Conservation (phyloP, 2,113 vertebrate genomes). For the Brachirus orientalis region DNA sequence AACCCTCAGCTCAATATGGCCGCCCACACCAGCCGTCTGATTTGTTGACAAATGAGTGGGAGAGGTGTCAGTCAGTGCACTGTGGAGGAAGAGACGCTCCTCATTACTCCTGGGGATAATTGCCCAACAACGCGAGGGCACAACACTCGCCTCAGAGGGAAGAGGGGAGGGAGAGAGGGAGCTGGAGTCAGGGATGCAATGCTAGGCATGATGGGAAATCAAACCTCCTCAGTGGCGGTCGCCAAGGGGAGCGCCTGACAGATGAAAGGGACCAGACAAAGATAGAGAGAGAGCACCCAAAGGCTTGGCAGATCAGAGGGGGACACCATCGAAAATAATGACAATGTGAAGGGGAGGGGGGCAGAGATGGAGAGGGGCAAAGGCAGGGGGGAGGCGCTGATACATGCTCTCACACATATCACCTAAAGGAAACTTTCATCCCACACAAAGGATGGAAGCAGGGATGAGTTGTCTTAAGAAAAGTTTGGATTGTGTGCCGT, state of each 20-base stretch:
- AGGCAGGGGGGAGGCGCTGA: slow-evolving; percentile 39
- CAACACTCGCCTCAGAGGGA: slow-evolving; percentile 66
- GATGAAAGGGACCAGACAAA: slow-evolving; percentile 76
- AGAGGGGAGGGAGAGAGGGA: slow-evolving; percentile 55
- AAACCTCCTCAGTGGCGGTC: slow-evolving; percentile 75
- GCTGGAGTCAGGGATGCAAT: slow-evolving; percentile 62
- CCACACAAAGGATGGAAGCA: slow-evolving; percentile 75
- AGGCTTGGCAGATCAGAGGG: slow-evolving; percentile 78
- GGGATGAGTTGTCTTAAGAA: slow-evolving; percentile 75
- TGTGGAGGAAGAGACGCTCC: slow-evolving; percentile 73
- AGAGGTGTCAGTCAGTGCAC: slow-evolving; percentile 82
- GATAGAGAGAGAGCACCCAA: slow-evolving; percentile 72
- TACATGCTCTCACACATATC: slow-evolving; percentile 63
- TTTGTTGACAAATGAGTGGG: slow-evolving; percentile 87
- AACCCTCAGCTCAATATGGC: slow-evolving; percentile 83
- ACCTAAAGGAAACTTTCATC: slow-evolving; percentile 81
- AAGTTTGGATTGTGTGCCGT: slow-evolving; percentile 75
- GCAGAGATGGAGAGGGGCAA: slow-evolving; percentile 29
- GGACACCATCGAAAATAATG: slow-evolving; percentile 83
- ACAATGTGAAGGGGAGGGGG: slow-evolving; percentile 66
- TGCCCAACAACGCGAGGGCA: slow-evolving; percentile 77
- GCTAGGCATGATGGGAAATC: slow-evolving; percentile 81
- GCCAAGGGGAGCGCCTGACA: slow-evolving; percentile 76
- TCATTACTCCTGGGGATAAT: slow-evolving; percentile 84
- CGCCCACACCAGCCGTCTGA: slow-evolving; percentile 83